These are phyloP conservation scores for Lonchura striata DNA, from an alignment of 2,113 vertebrate genomes.

Conservation along the genomic window DNA sequence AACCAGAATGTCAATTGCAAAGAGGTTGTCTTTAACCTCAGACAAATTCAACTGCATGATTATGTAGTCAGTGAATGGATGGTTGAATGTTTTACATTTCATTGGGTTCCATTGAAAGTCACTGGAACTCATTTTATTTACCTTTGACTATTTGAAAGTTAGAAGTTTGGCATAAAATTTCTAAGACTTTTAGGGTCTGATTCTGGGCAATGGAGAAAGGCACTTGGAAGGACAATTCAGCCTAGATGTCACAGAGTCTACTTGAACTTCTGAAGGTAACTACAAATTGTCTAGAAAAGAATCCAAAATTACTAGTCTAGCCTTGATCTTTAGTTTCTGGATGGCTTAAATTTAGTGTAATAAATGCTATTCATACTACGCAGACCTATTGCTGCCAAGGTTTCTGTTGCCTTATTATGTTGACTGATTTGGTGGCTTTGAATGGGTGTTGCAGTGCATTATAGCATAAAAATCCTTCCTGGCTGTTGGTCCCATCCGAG, in stretches of 20 bases:
- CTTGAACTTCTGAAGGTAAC: neutral
- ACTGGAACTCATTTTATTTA: neutral
- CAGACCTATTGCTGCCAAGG: neutral
- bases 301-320: neutral
- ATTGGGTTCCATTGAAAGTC: neutral
- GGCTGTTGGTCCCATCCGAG: rapidly evolving
- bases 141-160: neutral
- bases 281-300: neutral
- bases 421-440: neutral
- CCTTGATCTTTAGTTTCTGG: neutral
- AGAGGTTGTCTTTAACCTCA: neutral
- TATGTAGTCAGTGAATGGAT: neutral
- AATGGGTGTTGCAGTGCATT: neutral
- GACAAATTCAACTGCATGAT: neutral
- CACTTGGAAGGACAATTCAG: neutral
- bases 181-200: neutral
- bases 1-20: neutral
- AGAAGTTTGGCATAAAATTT: neutral
- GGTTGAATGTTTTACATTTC: neutral
- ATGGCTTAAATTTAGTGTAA: neutral
- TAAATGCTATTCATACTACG: neutral
- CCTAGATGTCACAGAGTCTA: neutral
- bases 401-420: neutral
- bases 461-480: neutral
- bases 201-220: neutral